Percentiles rank a stretch among this genome's conserved stretches.
These are phyloP conservation scores for Suricata suricatta DNA, from an alignment of 2,113 vertebrate genomes.

Conservation along the genomic window DNA sequence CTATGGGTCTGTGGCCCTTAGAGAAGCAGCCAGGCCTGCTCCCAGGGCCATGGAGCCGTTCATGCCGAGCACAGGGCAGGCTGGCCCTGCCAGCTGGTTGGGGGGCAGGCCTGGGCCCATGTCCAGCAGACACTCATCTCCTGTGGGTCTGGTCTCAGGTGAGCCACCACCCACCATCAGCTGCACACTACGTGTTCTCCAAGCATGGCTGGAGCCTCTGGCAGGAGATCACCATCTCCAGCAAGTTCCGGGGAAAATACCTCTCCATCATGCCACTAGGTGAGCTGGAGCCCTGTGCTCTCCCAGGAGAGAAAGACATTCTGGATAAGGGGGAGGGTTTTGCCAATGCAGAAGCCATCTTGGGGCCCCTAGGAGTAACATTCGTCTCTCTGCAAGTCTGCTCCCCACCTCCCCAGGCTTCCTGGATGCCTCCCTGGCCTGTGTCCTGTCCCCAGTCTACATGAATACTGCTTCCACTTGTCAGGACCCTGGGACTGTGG, in stretches of 20 bases:
- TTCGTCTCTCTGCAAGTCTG: background rate
- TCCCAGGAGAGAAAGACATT: background rate
- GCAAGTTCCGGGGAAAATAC: constrained; percentile 99
- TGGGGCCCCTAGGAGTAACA: background rate
- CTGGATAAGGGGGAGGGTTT: background rate
- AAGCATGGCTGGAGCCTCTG: constrained; percentile 95
- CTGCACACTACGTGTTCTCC: constrained; percentile 96
- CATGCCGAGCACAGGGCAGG: rapidly evolving
- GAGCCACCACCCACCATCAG: constrained; percentile 97
- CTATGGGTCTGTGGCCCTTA: background rate
- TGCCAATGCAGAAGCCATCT: background rate
- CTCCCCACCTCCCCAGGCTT: background rate
- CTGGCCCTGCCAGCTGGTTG: background rate
- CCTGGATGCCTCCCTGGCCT: background rate
- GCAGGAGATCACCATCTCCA: constrained; percentile 99
- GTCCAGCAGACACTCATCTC: background rate
- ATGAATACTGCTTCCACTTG: background rate
- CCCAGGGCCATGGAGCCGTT: background rate
- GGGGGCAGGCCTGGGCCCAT: background rate
- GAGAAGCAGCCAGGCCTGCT: background rate
- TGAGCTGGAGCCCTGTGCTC: constrained; percentile 78
- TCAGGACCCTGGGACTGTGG: background rate
- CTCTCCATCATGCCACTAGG: constrained; percentile 99
- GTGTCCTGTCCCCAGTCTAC: background rate
- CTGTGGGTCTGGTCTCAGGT: constrained; percentile 85